A percentile compares a stretch with the other conserved stretches of the same genome.
Conservation (phyloP, 2,888 invertebrate species). For the Malthinus flaveolus region DNA sequence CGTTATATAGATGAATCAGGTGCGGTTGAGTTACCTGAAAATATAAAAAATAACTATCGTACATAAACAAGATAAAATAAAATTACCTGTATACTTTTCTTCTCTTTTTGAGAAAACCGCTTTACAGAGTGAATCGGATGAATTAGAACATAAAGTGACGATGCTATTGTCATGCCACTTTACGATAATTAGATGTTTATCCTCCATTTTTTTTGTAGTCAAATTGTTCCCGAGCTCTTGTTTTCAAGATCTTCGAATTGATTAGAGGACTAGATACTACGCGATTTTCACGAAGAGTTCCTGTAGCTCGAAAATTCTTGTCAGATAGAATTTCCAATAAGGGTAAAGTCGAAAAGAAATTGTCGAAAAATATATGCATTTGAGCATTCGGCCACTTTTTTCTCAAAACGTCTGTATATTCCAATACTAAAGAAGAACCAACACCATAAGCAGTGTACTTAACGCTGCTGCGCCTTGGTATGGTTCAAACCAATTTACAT, state of each 20-base stretch:
- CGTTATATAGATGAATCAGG: background rate
- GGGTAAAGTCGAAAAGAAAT: constrained; percentile 4
- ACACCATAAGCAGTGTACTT: no score
- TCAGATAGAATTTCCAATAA: background rate
- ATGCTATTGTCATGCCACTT: constrained; percentile 12
- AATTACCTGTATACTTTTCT: constrained; percentile 1
- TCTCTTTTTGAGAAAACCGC: constrained; percentile 4
- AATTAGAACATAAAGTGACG: constrained; percentile 7
- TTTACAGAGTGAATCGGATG: background rate
- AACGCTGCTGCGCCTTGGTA: no score
- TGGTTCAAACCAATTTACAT: no score
- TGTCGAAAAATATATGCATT: constrained; percentile 9
- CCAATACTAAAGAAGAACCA: background rate
- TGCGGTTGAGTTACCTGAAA: constrained; percentile 5
- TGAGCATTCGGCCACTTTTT: background rate
- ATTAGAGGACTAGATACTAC: background rate
- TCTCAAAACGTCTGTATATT: background rate
- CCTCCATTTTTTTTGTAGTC: background rate
- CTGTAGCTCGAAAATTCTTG: background rate
- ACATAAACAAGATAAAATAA: no score
- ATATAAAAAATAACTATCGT: no score
- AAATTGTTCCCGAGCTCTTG: background rate
- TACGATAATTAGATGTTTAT: background rate
- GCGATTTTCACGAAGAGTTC: constrained; percentile 3
- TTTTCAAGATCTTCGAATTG: background rate